Evolutionary conservation across 92 coral and sea anemone genomes (phyloP), one percentile per base, ranked within the genome.

Genomic region (Epizoanthus illoricatus): DNA sequence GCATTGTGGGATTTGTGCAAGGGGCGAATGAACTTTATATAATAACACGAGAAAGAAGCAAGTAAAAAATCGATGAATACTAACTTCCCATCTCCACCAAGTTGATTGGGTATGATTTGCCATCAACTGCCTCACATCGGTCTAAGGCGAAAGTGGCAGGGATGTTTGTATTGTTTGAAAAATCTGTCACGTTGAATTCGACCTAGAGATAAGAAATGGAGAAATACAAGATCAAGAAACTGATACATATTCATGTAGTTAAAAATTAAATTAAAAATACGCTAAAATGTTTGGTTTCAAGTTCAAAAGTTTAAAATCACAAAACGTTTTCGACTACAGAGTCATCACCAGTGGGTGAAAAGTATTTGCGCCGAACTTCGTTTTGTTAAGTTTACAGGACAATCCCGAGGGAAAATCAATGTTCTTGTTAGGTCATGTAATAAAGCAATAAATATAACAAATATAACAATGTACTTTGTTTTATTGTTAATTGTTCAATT

Each of bases 101-200:
- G 81, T 75, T 88, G 70, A 92, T 54, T 28, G 93, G 86, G 79
- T 83, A 73, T 17, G 52, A 75, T 68, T 83, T 73, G 15, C 89
- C 90, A 74, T 92, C 93, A 20, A 71, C 84, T 10, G 84, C 68
- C 15, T 87, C 87, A 65, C 95, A 92, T 49, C 86, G 84, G 39
- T 81, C 85, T 23, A 81, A 28, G 76, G 76, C 82, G 67, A 94
- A 92, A n/a, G 94, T 84, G 3, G 80, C 86, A 5, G 63, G 73
- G 75, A 94, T 93, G 81, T 94, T 94, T 5, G 98, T 95, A 17
- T 90, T 92, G 66, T 88, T 93, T 20, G 90, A 86, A 33, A 92
- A 83, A 60, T 87, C 83, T 17, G 91, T 78, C 54, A 91, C 80
- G 43, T 91, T 89, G 84, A 76, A 89, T 9, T 83, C 85, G 15